Conservation (phyloP, 2,797 vertebrate species). For the Scolopax rusticola region DNA sequence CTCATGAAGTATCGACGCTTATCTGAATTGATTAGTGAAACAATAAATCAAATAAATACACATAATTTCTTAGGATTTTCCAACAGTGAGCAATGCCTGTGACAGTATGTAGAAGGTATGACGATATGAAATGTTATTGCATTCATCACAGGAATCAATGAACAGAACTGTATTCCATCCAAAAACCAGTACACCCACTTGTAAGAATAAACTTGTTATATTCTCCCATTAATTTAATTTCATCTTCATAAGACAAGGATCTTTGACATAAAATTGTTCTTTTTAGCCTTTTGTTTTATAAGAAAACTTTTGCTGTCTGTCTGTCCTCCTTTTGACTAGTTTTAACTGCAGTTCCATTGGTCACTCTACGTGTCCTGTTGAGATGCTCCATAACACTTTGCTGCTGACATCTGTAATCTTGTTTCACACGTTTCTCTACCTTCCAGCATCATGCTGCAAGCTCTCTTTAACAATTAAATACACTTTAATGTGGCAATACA, state of each 20-base stretch:
- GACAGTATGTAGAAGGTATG: not conserved
- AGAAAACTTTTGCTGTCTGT: not conserved
- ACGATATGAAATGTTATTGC: not conserved
- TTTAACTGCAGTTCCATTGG: not conserved
- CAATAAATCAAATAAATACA: not conserved
- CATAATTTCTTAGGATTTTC: not conserved
- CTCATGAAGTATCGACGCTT: not conserved
- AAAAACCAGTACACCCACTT: not conserved
- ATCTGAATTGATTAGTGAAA: not conserved
- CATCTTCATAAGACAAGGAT: not conserved
- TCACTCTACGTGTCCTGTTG: not conserved
- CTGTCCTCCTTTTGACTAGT: not conserved
- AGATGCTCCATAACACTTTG: not conserved
- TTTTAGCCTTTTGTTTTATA: not conserved
- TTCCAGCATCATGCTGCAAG: not conserved
- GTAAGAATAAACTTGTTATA: not conserved
- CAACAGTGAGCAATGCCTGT: not conserved
- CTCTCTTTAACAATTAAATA: not conserved
- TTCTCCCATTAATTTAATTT: not conserved
- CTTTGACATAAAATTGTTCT: not conserved
- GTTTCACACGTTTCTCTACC: not conserved
- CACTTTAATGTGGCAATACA: rapidly evolving
- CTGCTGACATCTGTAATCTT: not conserved
- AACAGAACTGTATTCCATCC: not conserved
- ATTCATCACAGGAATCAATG: not conserved